Conservation (phyloP, 2,888 invertebrate genomes). For the Cheiracanthium punctorium region DNA sequence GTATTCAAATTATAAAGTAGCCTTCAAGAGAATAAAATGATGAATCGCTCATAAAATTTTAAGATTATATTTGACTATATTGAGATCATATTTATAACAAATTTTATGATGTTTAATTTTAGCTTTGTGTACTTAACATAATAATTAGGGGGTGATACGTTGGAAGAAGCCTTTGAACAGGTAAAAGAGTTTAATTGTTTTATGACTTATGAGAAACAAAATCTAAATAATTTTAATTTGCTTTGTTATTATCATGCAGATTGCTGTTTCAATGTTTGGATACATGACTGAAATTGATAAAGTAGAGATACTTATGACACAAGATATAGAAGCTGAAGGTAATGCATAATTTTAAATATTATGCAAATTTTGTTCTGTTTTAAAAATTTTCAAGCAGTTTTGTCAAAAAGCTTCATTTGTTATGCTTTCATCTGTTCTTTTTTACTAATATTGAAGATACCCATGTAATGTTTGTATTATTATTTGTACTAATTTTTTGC, state of each 20-base stretch:
- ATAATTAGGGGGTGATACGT: conserved; percentile 67
- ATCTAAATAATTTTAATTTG: not conserved
- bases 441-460: too few species aligned
- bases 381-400: too few species aligned
- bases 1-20: too few species aligned
- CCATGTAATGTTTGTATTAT: too few species aligned
- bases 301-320: conserved; percentile 86
- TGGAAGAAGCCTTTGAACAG: conserved; percentile 72
- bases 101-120: too few species aligned
- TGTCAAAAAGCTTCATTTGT: too few species aligned
- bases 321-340: conserved; percentile 89
- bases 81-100: not conserved
- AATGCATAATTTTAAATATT: conserved; percentile 26
- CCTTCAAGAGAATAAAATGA: too few species aligned
- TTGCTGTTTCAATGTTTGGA: conserved; percentile 96
- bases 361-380: too few species aligned
- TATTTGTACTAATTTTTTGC: too few species aligned
- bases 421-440: too few species aligned
- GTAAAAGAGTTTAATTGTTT: conserved; percentile 18
- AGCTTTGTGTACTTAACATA: not conserved
- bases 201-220: not conserved
- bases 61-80: not conserved
- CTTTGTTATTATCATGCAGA: too few species aligned
- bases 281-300: conserved; percentile 95
- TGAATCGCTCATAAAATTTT: too few species aligned